phyloP scores from a whole-genome alignment of 23 tunicate species.

The Halocynthia aurantium region DNA sequence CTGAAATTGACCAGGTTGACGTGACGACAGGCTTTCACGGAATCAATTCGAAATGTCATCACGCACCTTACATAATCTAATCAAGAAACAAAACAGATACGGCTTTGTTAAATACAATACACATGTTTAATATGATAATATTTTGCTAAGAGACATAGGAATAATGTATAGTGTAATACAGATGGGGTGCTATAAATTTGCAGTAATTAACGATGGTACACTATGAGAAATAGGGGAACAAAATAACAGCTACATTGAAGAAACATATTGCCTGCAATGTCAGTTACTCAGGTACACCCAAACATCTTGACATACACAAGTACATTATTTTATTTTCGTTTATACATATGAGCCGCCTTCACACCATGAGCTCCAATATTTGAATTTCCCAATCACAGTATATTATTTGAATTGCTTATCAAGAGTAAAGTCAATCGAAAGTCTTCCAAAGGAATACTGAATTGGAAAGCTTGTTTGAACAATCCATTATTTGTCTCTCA shows the following conservation, averaged over 20 bases:
- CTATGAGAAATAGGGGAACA: neutral
- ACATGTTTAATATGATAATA: neutral
- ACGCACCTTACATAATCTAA: constrained; percentile 56
- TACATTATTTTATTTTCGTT: no score
- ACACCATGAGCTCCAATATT: no score
- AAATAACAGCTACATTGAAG: no score
- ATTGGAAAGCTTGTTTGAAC: neutral
- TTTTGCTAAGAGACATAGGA: neutral
- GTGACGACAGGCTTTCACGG: constrained; percentile 18
- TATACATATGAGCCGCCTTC: no score
- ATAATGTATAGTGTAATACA: neutral
- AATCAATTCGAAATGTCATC: constrained; percentile 38
- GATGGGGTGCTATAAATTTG: neutral
- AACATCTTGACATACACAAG: no score
- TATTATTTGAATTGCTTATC: no score
- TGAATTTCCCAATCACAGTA: no score
- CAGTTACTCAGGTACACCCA: no score
- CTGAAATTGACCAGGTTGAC: constrained; percentile 51
- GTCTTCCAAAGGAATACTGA: no score
- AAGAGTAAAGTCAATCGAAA: no score
- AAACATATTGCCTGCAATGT: no score
- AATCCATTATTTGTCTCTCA: neutral
- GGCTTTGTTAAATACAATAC: neutral
- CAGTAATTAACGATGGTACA: neutral
- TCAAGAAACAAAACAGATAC: neutral